phyloP scores from a whole-genome alignment of 2,113 vertebrate species.

The Balaenoptera acutorostrata region DNA sequence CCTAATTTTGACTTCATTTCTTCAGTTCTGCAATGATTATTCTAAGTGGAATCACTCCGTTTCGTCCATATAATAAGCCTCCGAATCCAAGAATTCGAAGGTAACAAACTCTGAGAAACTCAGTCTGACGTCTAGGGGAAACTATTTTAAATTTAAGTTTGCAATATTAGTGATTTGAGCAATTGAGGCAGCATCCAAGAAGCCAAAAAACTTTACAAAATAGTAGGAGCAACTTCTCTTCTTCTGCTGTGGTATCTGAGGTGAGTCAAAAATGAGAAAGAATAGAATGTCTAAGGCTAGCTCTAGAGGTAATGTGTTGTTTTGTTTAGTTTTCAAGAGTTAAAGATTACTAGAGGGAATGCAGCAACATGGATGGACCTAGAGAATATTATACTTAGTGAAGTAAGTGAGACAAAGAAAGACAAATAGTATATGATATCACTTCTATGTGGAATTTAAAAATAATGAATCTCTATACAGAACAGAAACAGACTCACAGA shows the following conservation, averaged over 20 bases:
- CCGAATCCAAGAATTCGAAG: background rate
- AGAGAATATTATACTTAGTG: background rate
- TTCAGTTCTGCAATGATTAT: background rate
- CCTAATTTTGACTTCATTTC: background rate
- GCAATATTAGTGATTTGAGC: background rate
- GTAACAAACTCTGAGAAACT: background rate
- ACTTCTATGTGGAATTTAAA: background rate
- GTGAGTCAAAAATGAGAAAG: background rate
- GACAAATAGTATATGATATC: background rate
- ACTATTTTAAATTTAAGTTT: background rate
- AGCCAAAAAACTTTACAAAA: background rate
- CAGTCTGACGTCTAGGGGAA: background rate
- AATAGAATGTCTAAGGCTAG: background rate
- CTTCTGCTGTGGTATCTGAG: background rate
- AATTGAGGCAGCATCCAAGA: background rate
- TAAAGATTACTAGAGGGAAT: background rate
- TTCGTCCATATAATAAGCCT: background rate
- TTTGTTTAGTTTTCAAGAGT: background rate
- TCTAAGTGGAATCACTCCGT: background rate
- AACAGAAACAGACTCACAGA: background rate
- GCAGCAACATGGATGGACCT: background rate
- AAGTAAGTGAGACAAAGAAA: background rate
- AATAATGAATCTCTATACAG: background rate
- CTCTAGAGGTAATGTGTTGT: background rate
- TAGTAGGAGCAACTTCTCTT: background rate